phyloP scores from a whole-genome alignment of 2,797 vertebrate species.

The Amniataba percoides region DNA sequence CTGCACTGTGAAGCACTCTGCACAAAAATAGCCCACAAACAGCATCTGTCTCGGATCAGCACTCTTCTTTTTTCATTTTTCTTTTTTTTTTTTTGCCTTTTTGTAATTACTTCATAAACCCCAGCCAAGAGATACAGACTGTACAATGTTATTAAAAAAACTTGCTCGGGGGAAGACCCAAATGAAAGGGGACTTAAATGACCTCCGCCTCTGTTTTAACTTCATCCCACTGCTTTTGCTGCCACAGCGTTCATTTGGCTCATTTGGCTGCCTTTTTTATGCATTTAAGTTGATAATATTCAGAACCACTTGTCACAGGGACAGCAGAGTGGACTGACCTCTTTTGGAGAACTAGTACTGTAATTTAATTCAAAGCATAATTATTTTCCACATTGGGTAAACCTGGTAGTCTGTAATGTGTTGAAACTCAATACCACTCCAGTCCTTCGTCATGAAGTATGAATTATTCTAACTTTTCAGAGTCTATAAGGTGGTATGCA shows the following conservation, averaged over 20 bases:
- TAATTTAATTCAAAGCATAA: not conserved
- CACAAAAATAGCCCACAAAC: conserved; percentile 33
- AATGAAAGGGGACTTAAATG: conserved; percentile 18
- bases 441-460: not conserved
- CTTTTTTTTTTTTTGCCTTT: not conserved
- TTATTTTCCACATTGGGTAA: not conserved
- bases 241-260: conserved; percentile 4
- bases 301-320: not conserved
- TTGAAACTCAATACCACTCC: not conserved
- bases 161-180: conserved; percentile 31
- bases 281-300: conserved; percentile 16
- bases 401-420: not conserved
- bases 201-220: conserved; percentile 6
- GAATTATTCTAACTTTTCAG: not conserved
- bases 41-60: conserved; percentile 27
- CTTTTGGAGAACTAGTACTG: conserved; percentile 1
- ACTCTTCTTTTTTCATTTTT: not conserved
- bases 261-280: not conserved
- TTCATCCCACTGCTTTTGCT: not conserved
- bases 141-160: not conserved
- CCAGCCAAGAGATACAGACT: conserved; percentile 14
- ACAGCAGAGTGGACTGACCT: not conserved
- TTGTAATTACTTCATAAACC: conserved; percentile 18
- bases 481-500: not conserved
- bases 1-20: conserved; percentile 21